Evolutionary conservation across 2,888 invertebrate species (phyloP).

Genomic region (Lumbricus terrestris): DNA sequence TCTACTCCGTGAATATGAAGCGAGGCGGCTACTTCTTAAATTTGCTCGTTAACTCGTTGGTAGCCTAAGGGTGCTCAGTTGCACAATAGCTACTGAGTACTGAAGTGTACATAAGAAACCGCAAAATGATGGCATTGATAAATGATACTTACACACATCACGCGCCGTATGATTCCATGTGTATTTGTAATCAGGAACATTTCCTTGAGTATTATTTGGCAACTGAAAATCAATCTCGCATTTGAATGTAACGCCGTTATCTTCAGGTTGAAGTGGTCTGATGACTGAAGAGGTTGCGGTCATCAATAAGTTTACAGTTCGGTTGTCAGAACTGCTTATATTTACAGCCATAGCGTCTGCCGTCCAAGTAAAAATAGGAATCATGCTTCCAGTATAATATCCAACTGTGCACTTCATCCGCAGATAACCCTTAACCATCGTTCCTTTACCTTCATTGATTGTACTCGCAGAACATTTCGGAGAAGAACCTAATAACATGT

Average conservation of each 20-base stretch:
- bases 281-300: not conserved
- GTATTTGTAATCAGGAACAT: not conserved
- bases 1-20: too few relatives aligned
- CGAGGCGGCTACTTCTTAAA: too few relatives aligned
- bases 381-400: not conserved
- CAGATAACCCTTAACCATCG: not conserved
- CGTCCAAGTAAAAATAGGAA: not conserved
- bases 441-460: not conserved
- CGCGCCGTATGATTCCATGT: not conserved
- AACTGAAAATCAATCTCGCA: not conserved
- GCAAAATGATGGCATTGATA: too few relatives aligned
- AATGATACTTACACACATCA: not conserved
- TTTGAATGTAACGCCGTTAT: not conserved
- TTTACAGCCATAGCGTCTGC: not conserved
- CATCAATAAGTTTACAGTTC: too few relatives aligned
- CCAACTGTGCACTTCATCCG: not conserved
- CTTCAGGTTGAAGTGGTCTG: not conserved
- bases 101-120: too few relatives aligned
- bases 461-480: not conserved
- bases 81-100: too few relatives aligned
- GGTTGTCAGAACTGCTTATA: not conserved
- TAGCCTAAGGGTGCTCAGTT: too few relatives aligned
- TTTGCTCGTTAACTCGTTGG: too few relatives aligned
- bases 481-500: not conserved
- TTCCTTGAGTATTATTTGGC: not conserved